phyloP scores from a whole-genome alignment of 2,113 vertebrate species.

The Motacilla tschutschensis region DNA sequence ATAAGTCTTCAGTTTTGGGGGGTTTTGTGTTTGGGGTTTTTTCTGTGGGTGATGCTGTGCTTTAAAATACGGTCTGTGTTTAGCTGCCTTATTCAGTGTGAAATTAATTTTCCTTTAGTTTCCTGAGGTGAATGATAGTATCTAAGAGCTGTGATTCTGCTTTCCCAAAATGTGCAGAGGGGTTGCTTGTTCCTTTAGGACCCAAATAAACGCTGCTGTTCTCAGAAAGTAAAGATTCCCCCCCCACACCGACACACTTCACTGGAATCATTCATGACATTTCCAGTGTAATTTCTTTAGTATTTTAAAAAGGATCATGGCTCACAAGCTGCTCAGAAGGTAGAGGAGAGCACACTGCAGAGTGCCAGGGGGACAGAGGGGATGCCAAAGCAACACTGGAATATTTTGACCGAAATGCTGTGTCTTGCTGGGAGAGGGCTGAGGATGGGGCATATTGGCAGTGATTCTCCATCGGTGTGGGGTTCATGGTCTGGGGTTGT shows the following conservation, averaged over 20 bases:
- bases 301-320: not conserved
- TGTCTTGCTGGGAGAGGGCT: not conserved
- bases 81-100: not conserved
- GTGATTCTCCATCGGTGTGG: rapidly evolving
- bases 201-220: not conserved
- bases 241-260: not conserved
- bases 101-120: not conserved
- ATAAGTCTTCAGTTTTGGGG: not conserved
- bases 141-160: rapidly evolving
- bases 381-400: not conserved
- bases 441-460: rapidly evolving
- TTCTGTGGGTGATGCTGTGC: not conserved
- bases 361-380: rapidly evolving
- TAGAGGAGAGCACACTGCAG: not conserved
- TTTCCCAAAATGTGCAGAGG: not conserved
- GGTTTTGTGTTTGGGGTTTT: not conserved
- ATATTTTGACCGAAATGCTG: rapidly evolving
- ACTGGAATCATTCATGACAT: not conserved
- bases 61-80: not conserved
- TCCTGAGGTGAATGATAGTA: not conserved
- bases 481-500: too few species aligned
- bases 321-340: not conserved
- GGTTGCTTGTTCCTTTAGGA: not conserved
- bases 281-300: not conserved
- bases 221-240: not conserved